Conservation (phyloP, 2,113 vertebrate genomes). For the Mandrillus leucophaeus region DNA sequence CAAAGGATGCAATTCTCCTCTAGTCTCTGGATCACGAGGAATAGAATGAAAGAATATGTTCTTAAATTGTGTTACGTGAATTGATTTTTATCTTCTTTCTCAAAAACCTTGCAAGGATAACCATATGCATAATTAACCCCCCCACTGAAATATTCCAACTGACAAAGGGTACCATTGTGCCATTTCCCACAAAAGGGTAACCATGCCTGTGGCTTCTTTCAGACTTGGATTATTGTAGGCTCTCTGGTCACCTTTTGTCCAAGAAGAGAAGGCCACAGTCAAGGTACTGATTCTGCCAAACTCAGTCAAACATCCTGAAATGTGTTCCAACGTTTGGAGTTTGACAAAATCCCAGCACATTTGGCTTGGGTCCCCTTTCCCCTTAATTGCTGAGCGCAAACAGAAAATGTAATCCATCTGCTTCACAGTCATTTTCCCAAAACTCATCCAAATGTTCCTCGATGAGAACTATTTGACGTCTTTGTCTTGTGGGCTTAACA, state of each 20-base stretch:
- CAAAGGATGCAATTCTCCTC: not conserved
- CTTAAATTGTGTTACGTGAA: not conserved
- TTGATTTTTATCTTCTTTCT: not conserved
- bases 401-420: constrained; percentile 71
- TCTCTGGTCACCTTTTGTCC: not conserved
- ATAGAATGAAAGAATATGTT: not conserved
- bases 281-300: constrained; percentile 47
- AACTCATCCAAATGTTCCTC: constrained; percentile 57
- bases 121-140: not conserved
- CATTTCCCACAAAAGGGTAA: not conserved
- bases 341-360: constrained; percentile 64
- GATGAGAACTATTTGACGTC: constrained; percentile 39
- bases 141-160: not conserved
- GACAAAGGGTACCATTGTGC: not conserved
- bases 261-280: not conserved
- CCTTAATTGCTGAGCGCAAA: constrained; percentile 56
- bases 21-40: not conserved
- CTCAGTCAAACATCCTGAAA: constrained; percentile 43
- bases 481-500: constrained; percentile 54
- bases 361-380: constrained; percentile 12
- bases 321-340: constrained; percentile 51
- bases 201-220: not conserved
- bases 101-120: not conserved
- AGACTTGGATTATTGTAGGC: not conserved
- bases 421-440: constrained; percentile 49